A percentile compares a stretch with the other conserved stretches of the same genome.
Evolutionary conservation across 2,888 invertebrate genomes (phyloP).

Genomic region (Abrostola tripartita): DNA sequence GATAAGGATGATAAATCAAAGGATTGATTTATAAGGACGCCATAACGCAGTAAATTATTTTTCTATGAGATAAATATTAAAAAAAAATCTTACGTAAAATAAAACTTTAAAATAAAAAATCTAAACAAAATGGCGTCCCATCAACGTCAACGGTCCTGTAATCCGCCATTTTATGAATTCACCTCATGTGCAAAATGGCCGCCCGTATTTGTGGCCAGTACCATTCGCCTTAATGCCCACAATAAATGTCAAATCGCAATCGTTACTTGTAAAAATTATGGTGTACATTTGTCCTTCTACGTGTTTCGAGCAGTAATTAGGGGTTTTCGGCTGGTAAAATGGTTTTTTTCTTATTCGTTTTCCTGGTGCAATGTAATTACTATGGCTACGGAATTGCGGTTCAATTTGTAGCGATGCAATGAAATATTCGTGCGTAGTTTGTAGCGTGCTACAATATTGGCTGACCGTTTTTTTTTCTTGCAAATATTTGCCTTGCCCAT

Average conservation of each 20-base stretch:
- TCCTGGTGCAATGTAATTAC: constrained; percentile 50
- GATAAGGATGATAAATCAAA: no score
- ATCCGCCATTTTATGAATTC: constrained; percentile 78
- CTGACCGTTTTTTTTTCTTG: no score
- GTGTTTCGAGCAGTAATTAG: constrained; percentile 82
- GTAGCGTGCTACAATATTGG: no score
- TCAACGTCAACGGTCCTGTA: constrained; percentile 53
- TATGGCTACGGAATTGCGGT: constrained; percentile 27
- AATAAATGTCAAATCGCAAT: constrained; percentile 85
- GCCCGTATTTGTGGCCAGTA: constrained; percentile 71
- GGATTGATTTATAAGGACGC: no score
- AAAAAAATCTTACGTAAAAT: no score
- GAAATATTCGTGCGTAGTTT: constrained; percentile 9
- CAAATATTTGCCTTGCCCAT: no score
- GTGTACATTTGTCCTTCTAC: constrained; percentile 72
- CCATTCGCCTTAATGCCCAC: constrained; percentile 79
- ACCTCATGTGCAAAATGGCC: constrained; percentile 77
- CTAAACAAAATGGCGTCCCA: constrained; percentile 18
- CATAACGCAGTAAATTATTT: no score
- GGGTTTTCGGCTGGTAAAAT: constrained; percentile 49
- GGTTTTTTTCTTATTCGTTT: constrained; percentile 44
- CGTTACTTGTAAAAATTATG: constrained; percentile 84
- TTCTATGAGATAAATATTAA: no score
- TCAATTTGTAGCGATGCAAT: constrained; percentile 26
- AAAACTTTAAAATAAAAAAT: neutral